A percentile compares a stretch with the other conserved stretches of the same genome.
phyloP scores from a whole-genome alignment of 2,888 invertebrate species.

The Lithosia quadra region DNA sequence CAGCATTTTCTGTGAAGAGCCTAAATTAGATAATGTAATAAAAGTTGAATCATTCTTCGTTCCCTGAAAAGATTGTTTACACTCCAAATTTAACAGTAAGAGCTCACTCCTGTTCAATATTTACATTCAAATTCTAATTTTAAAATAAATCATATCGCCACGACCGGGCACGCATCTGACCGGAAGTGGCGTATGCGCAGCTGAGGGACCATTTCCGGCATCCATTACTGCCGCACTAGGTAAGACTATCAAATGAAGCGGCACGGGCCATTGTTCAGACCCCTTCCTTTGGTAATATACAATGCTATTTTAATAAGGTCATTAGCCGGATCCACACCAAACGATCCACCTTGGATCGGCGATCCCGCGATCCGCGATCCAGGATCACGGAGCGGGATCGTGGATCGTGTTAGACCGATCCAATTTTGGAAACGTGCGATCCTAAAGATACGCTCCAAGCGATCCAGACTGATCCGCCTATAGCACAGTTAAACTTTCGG shows the following conservation, averaged over 20 bases:
- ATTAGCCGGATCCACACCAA: no score
- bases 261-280: constrained; percentile 73
- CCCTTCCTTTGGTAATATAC: constrained; percentile 66
- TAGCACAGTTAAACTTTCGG: no score
- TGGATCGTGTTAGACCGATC: no score
- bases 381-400: no score
- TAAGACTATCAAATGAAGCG: constrained; percentile 76
- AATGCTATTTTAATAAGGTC: constrained; percentile 61
- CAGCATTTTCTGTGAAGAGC: background rate
- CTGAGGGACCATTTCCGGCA: constrained; percentile 73
- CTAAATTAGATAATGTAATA: background rate
- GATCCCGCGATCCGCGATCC: no score
- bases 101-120: constrained; percentile 50
- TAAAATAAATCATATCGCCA: constrained; percentile 67
- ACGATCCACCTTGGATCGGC: no score
- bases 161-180: constrained; percentile 73
- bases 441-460: no score
- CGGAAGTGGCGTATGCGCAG: constrained; percentile 76
- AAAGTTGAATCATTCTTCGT: constrained; percentile 20
- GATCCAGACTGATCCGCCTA: no score
- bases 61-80: constrained; percentile 38
- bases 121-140: constrained; percentile 64
- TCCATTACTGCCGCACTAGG: constrained; percentile 69
- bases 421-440: no score
- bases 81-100: constrained; percentile 26